Conservation (phyloP, 2,797 vertebrate species). For the Pseudocheirus occidentalis region DNA sequence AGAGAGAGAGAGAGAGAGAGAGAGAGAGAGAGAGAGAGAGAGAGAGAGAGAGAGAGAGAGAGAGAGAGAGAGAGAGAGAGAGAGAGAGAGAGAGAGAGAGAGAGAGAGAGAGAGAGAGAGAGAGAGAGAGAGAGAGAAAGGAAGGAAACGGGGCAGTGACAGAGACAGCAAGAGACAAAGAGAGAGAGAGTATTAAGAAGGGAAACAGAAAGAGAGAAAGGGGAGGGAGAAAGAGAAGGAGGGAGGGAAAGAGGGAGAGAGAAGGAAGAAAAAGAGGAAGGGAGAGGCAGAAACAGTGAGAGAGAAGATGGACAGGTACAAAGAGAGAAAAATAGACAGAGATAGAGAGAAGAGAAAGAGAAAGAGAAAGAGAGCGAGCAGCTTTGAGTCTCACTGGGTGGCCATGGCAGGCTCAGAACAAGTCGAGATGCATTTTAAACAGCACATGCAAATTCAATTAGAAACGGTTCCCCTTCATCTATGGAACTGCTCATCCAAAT, state of each 20-base stretch:
- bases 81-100: no score
- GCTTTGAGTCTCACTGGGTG: not conserved
- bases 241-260: no score
- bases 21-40: no score
- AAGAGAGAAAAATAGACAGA: not conserved
- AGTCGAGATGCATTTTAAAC: constrained; percentile 63
- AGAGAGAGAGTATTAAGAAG: no score
- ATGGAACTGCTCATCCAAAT: constrained; percentile 37
- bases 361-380: not conserved
- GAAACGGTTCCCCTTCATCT: constrained; percentile 70
- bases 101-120: no score
- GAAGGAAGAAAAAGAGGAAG: no score
- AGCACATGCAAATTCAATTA: constrained; percentile 71
- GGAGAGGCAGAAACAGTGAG: not conserved
- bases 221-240: no score
- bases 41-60: not conserved
- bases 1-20: no score
- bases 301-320: no score
- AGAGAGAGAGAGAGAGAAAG: not conserved
- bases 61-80: not conserved
- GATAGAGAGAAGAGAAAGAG: not conserved
- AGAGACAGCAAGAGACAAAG: no score
- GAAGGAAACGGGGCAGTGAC: not conserved
- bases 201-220: not conserved
- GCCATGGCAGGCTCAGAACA: not conserved